Evolutionary conservation across 2,113 vertebrate species (phyloP).

Genomic region (Zootoca vivipara): DNA sequence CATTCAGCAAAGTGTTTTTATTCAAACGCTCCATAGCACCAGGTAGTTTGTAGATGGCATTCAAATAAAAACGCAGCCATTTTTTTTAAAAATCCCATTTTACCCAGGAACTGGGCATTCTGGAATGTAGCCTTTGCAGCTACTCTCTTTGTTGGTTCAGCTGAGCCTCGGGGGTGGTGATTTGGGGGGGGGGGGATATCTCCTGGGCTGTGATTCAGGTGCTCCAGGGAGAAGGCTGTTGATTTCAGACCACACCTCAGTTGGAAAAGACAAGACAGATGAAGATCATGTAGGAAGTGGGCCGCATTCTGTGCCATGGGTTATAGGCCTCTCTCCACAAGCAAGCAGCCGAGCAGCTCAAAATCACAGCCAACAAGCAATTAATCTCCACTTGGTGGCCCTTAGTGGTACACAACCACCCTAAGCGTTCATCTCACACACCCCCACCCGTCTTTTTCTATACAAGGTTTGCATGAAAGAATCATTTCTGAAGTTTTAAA

Average conservation of each 20-base stretch:
- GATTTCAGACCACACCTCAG: slow-evolving; percentile 15
- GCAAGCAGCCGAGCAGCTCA: not conserved
- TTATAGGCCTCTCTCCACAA: not conserved
- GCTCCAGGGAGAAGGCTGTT: not conserved
- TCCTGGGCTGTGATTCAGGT: slow-evolving; percentile 40
- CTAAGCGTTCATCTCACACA: not conserved
- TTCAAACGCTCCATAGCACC: slow-evolving; percentile 86
- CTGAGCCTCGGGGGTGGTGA: not conserved
- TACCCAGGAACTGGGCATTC: slow-evolving; percentile 52
- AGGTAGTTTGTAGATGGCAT: slow-evolving; percentile 75
- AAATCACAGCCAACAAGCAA: not conserved
- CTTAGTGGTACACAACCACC: not conserved
- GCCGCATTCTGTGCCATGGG: not conserved
- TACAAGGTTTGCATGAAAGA: not conserved
- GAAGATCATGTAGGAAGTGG: not conserved
- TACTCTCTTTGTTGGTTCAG: slow-evolving; percentile 51
- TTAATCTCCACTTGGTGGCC: not conserved
- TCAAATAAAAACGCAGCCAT: slow-evolving; percentile 69
- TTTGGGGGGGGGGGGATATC: slow-evolving; percentile 39
- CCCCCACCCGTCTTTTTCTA: not conserved
- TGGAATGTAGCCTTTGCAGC: slow-evolving; percentile 52
- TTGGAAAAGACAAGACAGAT: not conserved
- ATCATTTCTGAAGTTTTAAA: not conserved
- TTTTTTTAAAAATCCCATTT: slow-evolving; percentile 27
- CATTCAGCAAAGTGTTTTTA: slow-evolving; percentile 80